These are phyloP conservation scores for Arge pagana DNA, from an alignment of 2,888 invertebrate species.

Conservation along the genomic window DNA sequence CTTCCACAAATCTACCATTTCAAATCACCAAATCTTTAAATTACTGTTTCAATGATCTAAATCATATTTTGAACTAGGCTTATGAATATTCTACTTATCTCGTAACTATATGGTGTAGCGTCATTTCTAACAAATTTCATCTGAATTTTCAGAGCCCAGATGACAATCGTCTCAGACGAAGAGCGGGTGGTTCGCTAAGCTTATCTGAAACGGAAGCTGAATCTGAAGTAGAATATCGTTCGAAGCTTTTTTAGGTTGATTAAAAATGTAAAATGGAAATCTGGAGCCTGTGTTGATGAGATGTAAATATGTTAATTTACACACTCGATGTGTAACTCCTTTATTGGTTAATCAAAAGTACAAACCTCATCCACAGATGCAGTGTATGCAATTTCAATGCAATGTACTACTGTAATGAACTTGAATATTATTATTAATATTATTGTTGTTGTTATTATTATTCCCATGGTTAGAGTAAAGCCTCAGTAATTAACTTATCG, in stretches of 20 bases:
- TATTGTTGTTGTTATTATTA: conserved; percentile 38
- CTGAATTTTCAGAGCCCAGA: conserved; percentile 57
- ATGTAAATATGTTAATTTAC: conserved; percentile 24
- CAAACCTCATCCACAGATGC: conserved; percentile 32
- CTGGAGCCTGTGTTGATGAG: conserved; percentile 4
- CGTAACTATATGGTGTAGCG: not conserved
- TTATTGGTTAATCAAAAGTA: too few relatives aligned
- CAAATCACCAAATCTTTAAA: too few relatives aligned
- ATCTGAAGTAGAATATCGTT: conserved; percentile 64
- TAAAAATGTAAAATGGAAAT: conserved; percentile 8
- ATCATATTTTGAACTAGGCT: too few relatives aligned
- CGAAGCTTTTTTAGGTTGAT: conserved; percentile 46
- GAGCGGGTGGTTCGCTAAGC: conserved; percentile 79
- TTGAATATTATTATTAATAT: conserved; percentile 25
- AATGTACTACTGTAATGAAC: conserved; percentile 13
- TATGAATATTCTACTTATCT: not conserved
- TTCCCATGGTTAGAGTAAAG: conserved; percentile 40
- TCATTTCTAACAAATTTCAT: conserved; percentile 30
- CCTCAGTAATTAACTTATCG: conserved; percentile 31
- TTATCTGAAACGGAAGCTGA: conserved; percentile 84
- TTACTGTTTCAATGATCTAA: too few relatives aligned
- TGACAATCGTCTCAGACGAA: conserved; percentile 63
- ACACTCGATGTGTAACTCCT: conserved; percentile 6
- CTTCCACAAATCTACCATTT: too few relatives aligned
- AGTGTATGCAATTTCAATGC: conserved; percentile 23